These are phyloP conservation scores for Tenthredo notha DNA, from an alignment of 2,888 invertebrate species.

Conservation along the genomic window DNA sequence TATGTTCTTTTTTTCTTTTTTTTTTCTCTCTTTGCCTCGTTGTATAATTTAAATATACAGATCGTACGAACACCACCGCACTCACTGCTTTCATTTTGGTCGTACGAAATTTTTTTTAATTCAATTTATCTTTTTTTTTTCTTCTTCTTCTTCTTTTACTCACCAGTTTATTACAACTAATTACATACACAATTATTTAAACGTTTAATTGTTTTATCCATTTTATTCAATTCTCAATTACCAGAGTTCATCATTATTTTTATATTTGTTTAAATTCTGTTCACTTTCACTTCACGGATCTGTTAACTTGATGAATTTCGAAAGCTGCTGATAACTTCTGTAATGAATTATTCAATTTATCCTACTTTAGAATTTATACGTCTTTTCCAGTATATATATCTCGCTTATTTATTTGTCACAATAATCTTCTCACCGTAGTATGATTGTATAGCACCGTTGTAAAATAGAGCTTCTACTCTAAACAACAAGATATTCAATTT, in stretches of 20 bases:
- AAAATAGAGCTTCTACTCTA: neutral
- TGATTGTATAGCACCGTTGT: slow-evolving; percentile 10
- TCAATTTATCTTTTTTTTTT: neutral
- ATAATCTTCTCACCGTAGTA: neutral
- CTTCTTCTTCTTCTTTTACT: neutral
- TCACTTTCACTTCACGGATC: neutral
- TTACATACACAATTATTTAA: slow-evolving; percentile 4
- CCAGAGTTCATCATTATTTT: neutral
- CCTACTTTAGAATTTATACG: slow-evolving; percentile 41
- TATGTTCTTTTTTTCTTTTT: too few relatives aligned
- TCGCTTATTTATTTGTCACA: neutral
- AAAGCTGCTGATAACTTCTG: neutral
- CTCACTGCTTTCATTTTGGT: neutral
- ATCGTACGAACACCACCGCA: neutral
- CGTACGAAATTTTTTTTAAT: neutral
- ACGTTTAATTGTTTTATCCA: neutral
- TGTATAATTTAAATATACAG: neutral
- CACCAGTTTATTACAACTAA: neutral
- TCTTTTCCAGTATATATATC: neutral
- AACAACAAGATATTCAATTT: neutral
- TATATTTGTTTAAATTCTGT: neutral
- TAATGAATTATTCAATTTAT: slow-evolving; percentile 37
- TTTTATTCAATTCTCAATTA: neutral
- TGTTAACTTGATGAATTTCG: neutral
- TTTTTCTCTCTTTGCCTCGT: neutral